phyloP scores from a whole-genome alignment of 2,797 vertebrate species.

The Rhinogobio ventralis region DNA sequence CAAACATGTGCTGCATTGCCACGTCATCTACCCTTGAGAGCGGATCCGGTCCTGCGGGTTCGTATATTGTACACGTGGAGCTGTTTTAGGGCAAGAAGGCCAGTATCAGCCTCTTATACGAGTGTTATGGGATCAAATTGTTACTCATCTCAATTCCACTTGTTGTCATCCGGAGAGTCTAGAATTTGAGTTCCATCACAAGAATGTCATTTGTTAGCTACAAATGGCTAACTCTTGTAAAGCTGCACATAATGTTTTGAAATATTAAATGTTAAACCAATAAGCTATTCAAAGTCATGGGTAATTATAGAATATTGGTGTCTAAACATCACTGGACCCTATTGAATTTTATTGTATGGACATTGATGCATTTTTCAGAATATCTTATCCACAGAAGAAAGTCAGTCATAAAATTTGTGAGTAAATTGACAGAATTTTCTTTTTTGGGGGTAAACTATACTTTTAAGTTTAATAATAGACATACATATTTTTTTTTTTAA shows the following conservation, averaged over 20 bases:
- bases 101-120: constrained; percentile 8
- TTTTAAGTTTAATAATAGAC: neutral
- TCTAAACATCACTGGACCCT: neutral
- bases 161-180: constrained; percentile 9
- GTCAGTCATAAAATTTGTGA: neutral
- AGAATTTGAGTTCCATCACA: constrained; percentile 41
- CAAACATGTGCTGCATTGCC: constrained; percentile 46
- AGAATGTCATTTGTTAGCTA: constrained; percentile 42
- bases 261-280: neutral
- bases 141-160: constrained; percentile 56
- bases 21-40: constrained; percentile 41
- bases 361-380: neutral
- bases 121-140: constrained; percentile 63
- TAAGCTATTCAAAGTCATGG: neutral
- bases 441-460: neutral
- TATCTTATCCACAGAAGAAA: neutral
- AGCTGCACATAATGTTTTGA: neutral
- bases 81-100: constrained; percentile 20
- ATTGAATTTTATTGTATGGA: neutral
- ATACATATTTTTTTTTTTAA: neutral
- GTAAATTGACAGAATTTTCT: neutral
- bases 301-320: neutral
- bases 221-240: constrained; percentile 40
- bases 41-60: constrained; percentile 24
- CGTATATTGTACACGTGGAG: constrained; percentile 39